Base-by-base conservation (phyloP, 2,888 invertebrate genomes). In the Philereme transversata region DNA sequence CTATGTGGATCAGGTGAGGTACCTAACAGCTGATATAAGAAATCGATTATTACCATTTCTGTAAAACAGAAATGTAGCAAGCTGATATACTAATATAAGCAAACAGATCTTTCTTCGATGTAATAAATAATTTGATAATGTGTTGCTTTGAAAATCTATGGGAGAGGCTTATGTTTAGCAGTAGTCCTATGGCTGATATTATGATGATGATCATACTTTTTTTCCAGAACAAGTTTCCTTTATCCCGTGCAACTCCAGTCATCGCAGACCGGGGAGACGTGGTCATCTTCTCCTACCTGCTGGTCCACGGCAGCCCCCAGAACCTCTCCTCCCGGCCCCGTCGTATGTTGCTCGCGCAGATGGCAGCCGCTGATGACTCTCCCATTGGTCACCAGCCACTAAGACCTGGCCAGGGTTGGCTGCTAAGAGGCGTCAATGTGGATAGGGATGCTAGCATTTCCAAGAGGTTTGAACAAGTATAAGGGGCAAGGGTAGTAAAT, bases 281-380 rank as follows among this genome's bases (percentile, higher is more conserved):
- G n/a, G 84, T 94, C 1, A 80, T 94, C 22, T 94, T 94, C 76
- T 94, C 94, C 0, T 94, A 94, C 72, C 82, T 94, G 5, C 80
- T 94, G 43, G 78, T 94, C 35, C 94, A 94, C 70, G 94, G 94
- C 46, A 94, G 94, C 50, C 92, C 93, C 5, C 71, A 89, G 11
- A 94, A 94, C 76, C 65, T 75, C 5, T 93, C 93, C 0, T 67
- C 69, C 1, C 75, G 85, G 10, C 77, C 88, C 0, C 83, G 94
- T 0, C 82, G 94, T 6, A 94, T 94, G 94, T 86, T 94, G 62
- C 84, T 94, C 4, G 78, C 91, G 0, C 93, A 94, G 82, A 70
- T 93, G 35, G 88, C 90, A 63, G 85, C 92, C 0, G 94, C 93
- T 0, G 93, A 94, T 10, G 94, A 94, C 65, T 83, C 83, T 38